Base-by-base conservation (phyloP, 1,140 invertebrate genomes). In the Trichogramma pretiosum region DNA sequence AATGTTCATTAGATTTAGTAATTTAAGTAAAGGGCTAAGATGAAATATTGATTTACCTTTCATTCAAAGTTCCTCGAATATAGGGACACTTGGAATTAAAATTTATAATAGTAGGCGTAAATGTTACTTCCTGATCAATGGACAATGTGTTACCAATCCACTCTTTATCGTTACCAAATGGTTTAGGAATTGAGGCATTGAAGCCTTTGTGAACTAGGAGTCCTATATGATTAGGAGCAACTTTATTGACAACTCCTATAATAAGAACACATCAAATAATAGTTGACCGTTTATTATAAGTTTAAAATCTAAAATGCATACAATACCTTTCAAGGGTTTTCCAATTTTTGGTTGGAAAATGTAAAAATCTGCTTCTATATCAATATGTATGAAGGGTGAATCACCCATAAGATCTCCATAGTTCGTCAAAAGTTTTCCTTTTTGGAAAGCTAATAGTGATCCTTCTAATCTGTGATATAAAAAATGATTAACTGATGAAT, bases 321-420 rank as follows among this genome's bases (percentile, higher is more conserved):
- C n/a, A n/a, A n/a, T n/a, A 76, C 75, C 61, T 63, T 65, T 58
- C 50, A 72, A 44, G 49, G 38, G 46, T 60, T 60, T 43, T 0
- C 73, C 76, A 19, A 72, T 52, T 49, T 58, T 50, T 34, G 79
- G 79, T 45, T 64, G 64, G 60, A 84, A 84, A 48, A 82, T 63
- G 62, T 78, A 82, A 63, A 81, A 81, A 54, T 81, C 78, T 28
- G 75, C 78, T 67, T 78, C 70, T 13, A 82, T 70, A 64, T 82
- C 74, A 33, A 79, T 60, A 54, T 81, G 74, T 53, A 81, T 74
- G 47, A 75, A 79, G 48, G 66, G 70, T 53, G 69, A 73, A 48
- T 81, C 79, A 53, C 75, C 69, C 35, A 74, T 60, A 48, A 78
- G 74, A 17, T 65, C 58, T 48, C 75, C 76, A 13, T 74, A 46